Evolutionary conservation across 1,140 invertebrate species (phyloP).

Genomic region (Bombus affinis): DNA sequence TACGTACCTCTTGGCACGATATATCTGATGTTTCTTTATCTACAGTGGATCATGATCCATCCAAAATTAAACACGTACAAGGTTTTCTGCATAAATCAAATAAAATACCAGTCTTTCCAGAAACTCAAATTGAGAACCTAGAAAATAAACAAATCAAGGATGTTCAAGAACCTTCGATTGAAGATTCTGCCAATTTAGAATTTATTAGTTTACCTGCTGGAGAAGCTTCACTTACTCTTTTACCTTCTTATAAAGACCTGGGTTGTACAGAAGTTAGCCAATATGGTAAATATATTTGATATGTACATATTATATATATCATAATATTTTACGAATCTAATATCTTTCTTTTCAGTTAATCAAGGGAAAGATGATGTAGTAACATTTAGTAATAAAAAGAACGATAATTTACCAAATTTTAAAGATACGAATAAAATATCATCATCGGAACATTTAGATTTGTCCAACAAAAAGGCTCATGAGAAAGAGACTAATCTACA

Average conservation of each 20-base stretch:
- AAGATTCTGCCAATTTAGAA: conserved; percentile 62
- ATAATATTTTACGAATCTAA: neutral
- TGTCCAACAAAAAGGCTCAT: conserved; percentile 2
- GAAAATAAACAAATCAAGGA: conserved; percentile 19
- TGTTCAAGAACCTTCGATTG: conserved; percentile 21
- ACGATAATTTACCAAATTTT: conserved; percentile 14
- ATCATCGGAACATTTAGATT: conserved; percentile 5
- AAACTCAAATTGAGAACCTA: neutral
- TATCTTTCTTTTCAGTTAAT: conserved; percentile 9
- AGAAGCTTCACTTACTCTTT: conserved; percentile 57
- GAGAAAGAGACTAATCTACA: conserved; percentile 31
- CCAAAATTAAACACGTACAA: neutral
- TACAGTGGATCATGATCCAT: neutral
- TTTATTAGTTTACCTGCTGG: conserved; percentile 68
- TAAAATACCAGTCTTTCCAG: neutral
- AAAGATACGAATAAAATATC: conserved; percentile 18
- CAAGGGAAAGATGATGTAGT: conserved; percentile 3
- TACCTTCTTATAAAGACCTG: conserved; percentile 47
- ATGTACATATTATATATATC: neutral
- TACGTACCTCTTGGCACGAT: conserved; percentile 52
- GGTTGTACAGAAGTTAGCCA: conserved; percentile 36
- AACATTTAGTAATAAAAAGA: neutral
- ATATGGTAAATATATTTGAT: conserved; percentile 19
- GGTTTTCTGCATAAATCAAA: neutral
- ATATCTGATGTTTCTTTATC: conserved; percentile 60